Evolutionary conservation across 2,888 invertebrate species (phyloP), one percentile per base, ranked within the genome.

Genomic region (Eristalinus aeneus): DNA sequence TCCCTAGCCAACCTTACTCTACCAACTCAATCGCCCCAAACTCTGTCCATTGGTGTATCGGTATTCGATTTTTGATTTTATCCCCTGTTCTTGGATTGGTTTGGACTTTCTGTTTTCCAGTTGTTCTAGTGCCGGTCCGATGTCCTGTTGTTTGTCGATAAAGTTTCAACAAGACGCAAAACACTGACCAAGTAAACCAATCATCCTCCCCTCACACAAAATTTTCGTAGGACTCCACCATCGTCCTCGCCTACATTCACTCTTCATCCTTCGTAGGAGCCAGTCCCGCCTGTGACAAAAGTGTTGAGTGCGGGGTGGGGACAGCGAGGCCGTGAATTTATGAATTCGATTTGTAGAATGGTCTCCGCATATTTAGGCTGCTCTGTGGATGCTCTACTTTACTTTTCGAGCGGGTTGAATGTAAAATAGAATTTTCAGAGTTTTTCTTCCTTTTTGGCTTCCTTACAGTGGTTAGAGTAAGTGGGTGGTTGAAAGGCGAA

Each of bases 101-200:
- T 64, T 12, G 56, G 23, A 23, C 56, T 71, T 58, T 56, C 34
- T 31, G 31, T 22, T 34, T 46, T 67, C 31, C 64, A 32, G 16
- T 74, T 86, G 46, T 64, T 85, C 23, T 11, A 36, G 12, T 46
- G 65, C 23, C 34, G 46, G 10, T 23, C 56, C 23, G 53, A 68
- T 77, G 76, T 81, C 69, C 54, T 78, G 74, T 73, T 86, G 71
- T 78, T 86, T 82, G 65, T 78, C 67, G 22, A 71, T 61, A 81
- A 81, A 80, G 72, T 72, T 76, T 86, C 76, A 69, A 77, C 76
- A 81, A 77, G 77, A 86, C 86, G 81, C 81, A 81, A 78, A 86
- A 86, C 81, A 86, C 77, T 81, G 81, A 78, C 86, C 82, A 82
- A 86, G 86, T 82, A 86, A 86, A 85, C 85, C 85, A 81, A 85